Evolutionary conservation across 2,888 invertebrate genomes (phyloP), one percentile per base, ranked within the genome.

Genomic region (Plemyria rubiginata): DNA sequence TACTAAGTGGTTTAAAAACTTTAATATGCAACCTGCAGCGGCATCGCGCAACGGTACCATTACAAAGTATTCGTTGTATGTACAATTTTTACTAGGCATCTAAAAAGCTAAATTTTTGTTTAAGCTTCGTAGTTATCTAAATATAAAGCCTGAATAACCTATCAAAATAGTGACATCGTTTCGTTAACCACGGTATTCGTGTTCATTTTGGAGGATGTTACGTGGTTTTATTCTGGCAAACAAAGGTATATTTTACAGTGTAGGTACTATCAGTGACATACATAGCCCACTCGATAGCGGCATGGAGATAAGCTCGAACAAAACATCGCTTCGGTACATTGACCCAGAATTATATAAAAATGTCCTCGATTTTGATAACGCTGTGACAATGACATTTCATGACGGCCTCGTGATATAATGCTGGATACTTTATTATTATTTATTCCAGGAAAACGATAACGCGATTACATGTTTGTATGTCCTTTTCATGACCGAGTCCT

Each of bases 291-390:
- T 80, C 79, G 90, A 89, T 89, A 90, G 79, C 80, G 74, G 73
- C 73, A 74, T 28, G 72, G 72, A 81, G 92, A 92, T 92, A 92
- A 90, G 84, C 80, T 41, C 78, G 82, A 86, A 90, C 91, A 90
- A 86, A 89, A 91, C 90, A 90, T 81, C 86, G 83, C 75, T 78
- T 84, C 88, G 89, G 91, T 90, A 89, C 92, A 89, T 84, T 91
- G 92, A 92, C 92, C 92, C 90, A 92, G 84, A 90, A 89, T 92
- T 91, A 90, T 91, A 90, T 90, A 90, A 92, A 92, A 89, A 90
- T 85, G 84, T 85, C 86, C 86, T 88, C 90, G 79, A 85, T 87
- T 85, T 76, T 80, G 89, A 90, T 90, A 90, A 86, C 83, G 77
- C 70, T 77, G 78, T 90, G 92, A 86, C 90, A 91, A 84, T 92